A percentile compares a stretch with the other conserved stretches of the same genome.
Conservation (phyloP, 2,113 vertebrate genomes). For the Ia io region DNA sequence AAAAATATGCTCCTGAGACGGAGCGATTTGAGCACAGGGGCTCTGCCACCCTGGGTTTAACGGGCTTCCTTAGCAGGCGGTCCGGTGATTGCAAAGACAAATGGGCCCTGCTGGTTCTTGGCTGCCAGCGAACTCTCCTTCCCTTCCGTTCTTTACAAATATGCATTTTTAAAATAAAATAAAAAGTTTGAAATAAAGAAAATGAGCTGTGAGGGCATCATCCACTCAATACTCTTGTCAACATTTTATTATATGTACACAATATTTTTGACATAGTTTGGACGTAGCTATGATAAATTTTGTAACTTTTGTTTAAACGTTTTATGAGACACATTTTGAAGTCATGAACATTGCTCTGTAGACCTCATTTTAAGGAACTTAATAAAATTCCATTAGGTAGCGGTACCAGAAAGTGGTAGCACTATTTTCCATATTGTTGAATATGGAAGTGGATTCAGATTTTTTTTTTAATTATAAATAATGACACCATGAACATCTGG, state of each 20-base stretch:
- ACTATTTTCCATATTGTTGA: conserved; percentile 32
- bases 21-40: conserved; percentile 41
- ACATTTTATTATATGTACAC: neutral
- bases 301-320: conserved; percentile 10
- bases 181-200: conserved; percentile 18
- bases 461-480: conserved; percentile 29
- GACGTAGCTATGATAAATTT: neutral
- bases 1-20: conserved; percentile 74
- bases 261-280: conserved; percentile 22
- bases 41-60: conserved; percentile 60
- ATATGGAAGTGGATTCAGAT: neutral
- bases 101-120: neutral
- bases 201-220: conserved; percentile 31
- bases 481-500: conserved; percentile 46
- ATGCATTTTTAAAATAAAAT: conserved; percentile 21
- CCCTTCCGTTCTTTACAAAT: conserved; percentile 21
- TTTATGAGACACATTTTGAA: conserved; percentile 54
- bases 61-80: conserved; percentile 62
- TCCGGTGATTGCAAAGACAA: conserved; percentile 65
- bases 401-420: neutral
- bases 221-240: neutral
- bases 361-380: conserved; percentile 48
- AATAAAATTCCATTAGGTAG: conserved; percentile 35
- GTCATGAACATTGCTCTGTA: conserved; percentile 26
- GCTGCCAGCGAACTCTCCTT: conserved; percentile 6